These are phyloP conservation scores for Drosophila tanythrix DNA, from an alignment of 2,888 invertebrate species.

Conservation along the genomic window DNA sequence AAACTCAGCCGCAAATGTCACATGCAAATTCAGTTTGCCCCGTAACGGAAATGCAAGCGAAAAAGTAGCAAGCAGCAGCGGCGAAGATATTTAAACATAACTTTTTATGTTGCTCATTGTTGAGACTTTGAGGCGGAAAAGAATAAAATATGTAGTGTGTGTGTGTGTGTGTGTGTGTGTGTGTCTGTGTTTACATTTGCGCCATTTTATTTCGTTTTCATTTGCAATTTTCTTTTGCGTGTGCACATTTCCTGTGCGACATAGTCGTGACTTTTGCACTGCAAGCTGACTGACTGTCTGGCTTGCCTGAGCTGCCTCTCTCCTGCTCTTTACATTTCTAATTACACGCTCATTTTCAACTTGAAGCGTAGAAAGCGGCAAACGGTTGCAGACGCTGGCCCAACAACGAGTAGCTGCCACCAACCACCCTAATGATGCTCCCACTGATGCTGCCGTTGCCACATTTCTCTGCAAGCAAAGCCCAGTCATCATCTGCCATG, in stretches of 20 bases:
- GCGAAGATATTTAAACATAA: slow-evolving; percentile 70
- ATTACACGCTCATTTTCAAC: slow-evolving; percentile 73
- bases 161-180: slow-evolving; percentile 25
- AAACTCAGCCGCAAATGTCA: slow-evolving; percentile 66
- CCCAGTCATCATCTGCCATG: slow-evolving; percentile 24
- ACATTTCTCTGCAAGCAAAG: neutral
- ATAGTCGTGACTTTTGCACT: slow-evolving; percentile 64
- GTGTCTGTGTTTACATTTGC: slow-evolving; percentile 58
- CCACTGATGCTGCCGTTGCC: neutral
- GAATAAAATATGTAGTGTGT: slow-evolving; percentile 57
- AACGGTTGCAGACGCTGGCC: slow-evolving; percentile 45
- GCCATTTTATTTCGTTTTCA: slow-evolving; percentile 74
- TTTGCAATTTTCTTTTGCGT: slow-evolving; percentile 71
- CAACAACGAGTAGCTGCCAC: slow-evolving; percentile 27
- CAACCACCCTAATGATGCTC: slow-evolving; percentile 38
- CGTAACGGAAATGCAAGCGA: slow-evolving; percentile 72
- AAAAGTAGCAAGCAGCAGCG: slow-evolving; percentile 58
- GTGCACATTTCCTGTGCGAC: slow-evolving; percentile 67
- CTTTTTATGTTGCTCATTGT: slow-evolving; percentile 69
- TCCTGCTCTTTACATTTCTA: slow-evolving; percentile 66
- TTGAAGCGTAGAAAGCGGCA: slow-evolving; percentile 47
- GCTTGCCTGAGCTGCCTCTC: slow-evolving; percentile 8
- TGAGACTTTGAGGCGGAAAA: slow-evolving; percentile 59
- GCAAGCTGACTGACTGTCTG: slow-evolving; percentile 30
- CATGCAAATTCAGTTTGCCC: slow-evolving; percentile 69